Evolutionary conservation across 2,797 vertebrate species (phyloP).

Genomic region (Gobionotothen gibberifrons): DNA sequence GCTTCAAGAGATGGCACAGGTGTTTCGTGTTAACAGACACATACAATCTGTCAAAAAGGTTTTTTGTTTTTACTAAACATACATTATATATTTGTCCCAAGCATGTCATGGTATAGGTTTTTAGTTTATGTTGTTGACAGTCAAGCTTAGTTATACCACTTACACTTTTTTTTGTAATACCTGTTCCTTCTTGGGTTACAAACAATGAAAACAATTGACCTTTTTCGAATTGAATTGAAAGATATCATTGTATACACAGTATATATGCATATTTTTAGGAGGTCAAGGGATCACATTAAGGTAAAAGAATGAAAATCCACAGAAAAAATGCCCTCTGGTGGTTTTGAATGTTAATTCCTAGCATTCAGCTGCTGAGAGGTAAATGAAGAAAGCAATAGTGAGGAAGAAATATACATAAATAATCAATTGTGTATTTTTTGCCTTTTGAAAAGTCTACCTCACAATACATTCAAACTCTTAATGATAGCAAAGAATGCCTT

Average conservation of each 20-base stretch:
- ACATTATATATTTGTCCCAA: background rate
- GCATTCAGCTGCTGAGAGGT: slow-evolving; percentile 16
- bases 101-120: slow-evolving; percentile 10
- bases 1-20: slow-evolving; percentile 30
- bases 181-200: no score
- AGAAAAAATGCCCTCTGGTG: slow-evolving; percentile 45
- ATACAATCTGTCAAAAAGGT: background rate
- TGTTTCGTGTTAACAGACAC: slow-evolving; percentile 6
- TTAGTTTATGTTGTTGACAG: background rate
- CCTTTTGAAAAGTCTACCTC: background rate
- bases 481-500: slow-evolving; percentile 13
- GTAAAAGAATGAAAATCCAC: background rate
- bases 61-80: slow-evolving; percentile 7
- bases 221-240: no score
- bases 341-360: slow-evolving; percentile 24
- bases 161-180: no score
- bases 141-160: background rate
- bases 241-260: no score
- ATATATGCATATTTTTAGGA: background rate
- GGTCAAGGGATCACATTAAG: background rate
- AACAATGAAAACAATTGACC: no score
- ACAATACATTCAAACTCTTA: background rate
- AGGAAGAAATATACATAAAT: background rate
- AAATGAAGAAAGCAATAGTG: background rate
- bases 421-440: slow-evolving; percentile 9